Evolutionary conservation across 2,888 invertebrate species (phyloP), one percentile per base, ranked within the genome.

Genomic region (Ectropis crepuscularia): DNA sequence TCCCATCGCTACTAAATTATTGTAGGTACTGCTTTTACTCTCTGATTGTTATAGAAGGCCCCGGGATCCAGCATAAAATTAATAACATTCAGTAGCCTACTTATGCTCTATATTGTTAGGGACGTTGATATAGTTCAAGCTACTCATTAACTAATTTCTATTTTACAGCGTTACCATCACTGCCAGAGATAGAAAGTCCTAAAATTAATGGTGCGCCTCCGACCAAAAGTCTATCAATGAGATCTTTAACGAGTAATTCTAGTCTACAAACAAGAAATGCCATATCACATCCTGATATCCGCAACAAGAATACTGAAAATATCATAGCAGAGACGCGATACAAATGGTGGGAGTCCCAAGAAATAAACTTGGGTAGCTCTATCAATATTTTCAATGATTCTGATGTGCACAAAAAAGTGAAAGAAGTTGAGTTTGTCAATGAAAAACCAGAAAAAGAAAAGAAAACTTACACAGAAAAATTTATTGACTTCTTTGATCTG

Each of bases 401-500:
- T 47, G 83, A 85, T 46, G 70, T 71, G 11, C 65, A 67, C 0
- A 86, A 78, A 57, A 79, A 77, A 41, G 64, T 62, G 0, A 87
- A 87, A 59, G 78, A 80, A 66, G 71, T 57, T 42, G 73, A 76
- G 69, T 53, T 62, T 54, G 61, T 63, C 43, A 63, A 61, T 49
- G 67, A 72, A 51, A 51, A 28, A 5, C 10, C 6, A 43, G 62
- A 74, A 57, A 71, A 80, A 61, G 72, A 80, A 53, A 72, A 78
- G 5, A 81, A 80, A 67, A 75, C 77, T 45, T 76, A 80, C 66
- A 57, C 83, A 42, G 64, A 78, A 7, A 86, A 81, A 59, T 75
- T 95, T 12, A 87, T 94, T 0, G 82, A 90, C 12, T 93, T 95
- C 66, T 95, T 95, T 75, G 96, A 96, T 82, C 83, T 96, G 57